Conservation (phyloP, 2,797 vertebrate genomes). For the Florisuga fusca region DNA sequence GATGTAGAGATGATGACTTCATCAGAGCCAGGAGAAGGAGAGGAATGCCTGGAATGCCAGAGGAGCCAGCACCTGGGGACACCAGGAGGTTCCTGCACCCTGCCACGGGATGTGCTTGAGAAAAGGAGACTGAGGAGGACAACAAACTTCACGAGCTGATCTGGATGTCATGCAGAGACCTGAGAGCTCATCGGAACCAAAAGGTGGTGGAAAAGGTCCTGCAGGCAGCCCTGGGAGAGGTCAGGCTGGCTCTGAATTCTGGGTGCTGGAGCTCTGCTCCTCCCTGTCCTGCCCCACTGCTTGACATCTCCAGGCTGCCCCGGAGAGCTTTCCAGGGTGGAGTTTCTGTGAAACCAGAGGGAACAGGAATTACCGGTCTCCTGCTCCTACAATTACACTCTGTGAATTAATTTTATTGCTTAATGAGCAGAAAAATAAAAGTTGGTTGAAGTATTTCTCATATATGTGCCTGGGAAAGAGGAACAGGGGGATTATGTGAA, state of each 20-base stretch:
- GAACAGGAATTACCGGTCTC: slow-evolving; percentile 76
- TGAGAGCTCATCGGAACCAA: fast-evolving
- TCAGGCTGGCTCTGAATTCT: neutral
- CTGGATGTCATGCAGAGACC: neutral
- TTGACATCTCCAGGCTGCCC: neutral
- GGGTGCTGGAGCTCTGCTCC: neutral
- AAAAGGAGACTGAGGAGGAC: neutral
- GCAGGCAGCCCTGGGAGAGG: neutral
- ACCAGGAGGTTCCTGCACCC: neutral
- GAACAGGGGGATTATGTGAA: neutral
- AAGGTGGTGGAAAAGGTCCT: neutral
- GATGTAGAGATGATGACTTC: slow-evolving; percentile 56
- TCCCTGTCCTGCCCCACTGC: neutral
- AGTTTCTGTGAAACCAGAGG: slow-evolving; percentile 38
- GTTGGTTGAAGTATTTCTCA: neutral
- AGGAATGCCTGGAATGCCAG: slow-evolving; percentile 37
- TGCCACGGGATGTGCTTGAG: neutral
- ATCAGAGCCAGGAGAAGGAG: slow-evolving; percentile 32
- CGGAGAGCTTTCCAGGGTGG: slow-evolving; percentile 29
- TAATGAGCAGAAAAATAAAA: slow-evolving; percentile 22
- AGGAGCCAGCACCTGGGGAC: slow-evolving; percentile 4
- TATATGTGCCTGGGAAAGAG: neutral
- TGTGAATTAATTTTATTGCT: slow-evolving; percentile 50
- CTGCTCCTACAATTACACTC: slow-evolving; percentile 4
- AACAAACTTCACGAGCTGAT: fast-evolving